phyloP scores from a whole-genome alignment of 2,113 vertebrate genomes.

The Syrrhaptes paradoxus region DNA sequence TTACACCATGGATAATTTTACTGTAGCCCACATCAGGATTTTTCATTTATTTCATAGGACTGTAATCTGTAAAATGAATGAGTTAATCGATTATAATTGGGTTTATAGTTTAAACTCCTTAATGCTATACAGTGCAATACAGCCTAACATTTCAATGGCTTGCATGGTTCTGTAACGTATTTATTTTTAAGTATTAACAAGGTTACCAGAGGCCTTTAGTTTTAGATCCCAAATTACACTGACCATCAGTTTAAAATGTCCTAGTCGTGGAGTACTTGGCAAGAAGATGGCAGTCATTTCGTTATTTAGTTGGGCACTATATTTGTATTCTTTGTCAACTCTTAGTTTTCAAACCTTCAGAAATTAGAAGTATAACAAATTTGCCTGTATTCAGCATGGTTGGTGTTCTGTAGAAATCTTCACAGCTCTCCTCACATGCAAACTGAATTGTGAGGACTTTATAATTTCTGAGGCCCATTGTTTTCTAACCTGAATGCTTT shows the following conservation, averaged over 20 bases:
- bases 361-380: not conserved
- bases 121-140: not conserved
- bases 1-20: not conserved
- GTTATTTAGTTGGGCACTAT: not conserved
- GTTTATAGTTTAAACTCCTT: not conserved
- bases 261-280: not conserved
- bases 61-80: not conserved
- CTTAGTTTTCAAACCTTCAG: not conserved
- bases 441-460: not conserved
- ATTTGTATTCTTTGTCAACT: not conserved
- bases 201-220: not conserved
- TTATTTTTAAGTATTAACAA: not conserved
- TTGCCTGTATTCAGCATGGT: not conserved
- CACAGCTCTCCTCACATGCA: not conserved
- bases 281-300: not conserved
- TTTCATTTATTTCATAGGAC: not conserved
- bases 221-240: not conserved
- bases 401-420: not conserved
- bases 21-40: not conserved
- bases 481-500: slow-evolving; percentile 64
- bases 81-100: not conserved
- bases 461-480: not conserved
- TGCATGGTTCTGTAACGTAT: not conserved
- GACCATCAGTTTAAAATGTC: not conserved
- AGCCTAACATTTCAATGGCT: not conserved